Base-by-base conservation (phyloP, 2,113 vertebrate species). In the Xiphophorus maculatus region DNA sequence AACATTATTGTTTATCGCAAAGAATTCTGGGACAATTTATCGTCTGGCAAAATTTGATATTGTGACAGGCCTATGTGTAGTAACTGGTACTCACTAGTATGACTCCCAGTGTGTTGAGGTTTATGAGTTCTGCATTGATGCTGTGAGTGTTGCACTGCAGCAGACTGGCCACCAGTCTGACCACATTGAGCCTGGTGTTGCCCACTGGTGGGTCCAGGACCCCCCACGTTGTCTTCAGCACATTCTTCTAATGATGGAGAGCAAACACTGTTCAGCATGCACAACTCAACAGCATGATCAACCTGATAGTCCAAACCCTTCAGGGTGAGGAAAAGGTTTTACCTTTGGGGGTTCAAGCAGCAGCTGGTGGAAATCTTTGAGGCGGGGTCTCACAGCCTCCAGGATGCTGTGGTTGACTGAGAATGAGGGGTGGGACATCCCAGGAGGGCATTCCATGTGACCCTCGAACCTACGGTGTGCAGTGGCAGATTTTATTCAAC, bases 141-240 rank as follows among this genome's bases (percentile, higher is more conserved):
- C 95, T 96, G 89, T 95, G 95, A 70, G 93, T 97, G 83, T 98
- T 98, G 28, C 92, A 96, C 89, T 99, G 98, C 32, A 99, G 90
- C 77, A 99, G 94, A 91, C 97, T 98, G 83, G 96, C 97, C 82
- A 99, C 96, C 88, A 99, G 91, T 83, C 97, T 90, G 79, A 99
- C 97, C 79, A 99, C 98, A 74, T 97, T 97, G 85, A 99, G 93
- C 32, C 98, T 95, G 0, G 98, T 97, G 79, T 99, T 99, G 27
- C 98, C 98, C 87, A 99, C 97, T 0, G 98, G 98, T 58, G 97
- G 97, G 80, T 99, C 97, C 90, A 99, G 90, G 54, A 98, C 93
- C 3, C 98, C 98, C 97, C 97, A 99, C 0, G 98, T 99, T 12
- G 98, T 99, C 93, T 96, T 99, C 96, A 99, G 96, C 66, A 97